phyloP scores from a whole-genome alignment of 2,888 invertebrate species.

The Eucriotettix oculatus region DNA sequence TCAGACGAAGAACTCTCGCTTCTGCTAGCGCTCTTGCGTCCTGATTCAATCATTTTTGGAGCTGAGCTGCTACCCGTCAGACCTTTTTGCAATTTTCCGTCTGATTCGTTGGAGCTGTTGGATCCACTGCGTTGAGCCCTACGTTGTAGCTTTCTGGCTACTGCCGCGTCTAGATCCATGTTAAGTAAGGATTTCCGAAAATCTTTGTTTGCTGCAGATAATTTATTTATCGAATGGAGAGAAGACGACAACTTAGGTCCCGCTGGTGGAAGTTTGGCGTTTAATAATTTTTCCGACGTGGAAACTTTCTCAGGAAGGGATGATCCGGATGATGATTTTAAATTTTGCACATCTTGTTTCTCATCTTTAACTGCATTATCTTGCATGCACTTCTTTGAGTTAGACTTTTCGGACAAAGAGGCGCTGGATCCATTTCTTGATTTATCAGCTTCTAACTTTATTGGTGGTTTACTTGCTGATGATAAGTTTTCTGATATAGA shows the following conservation, averaged over 20 bases:
- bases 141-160: constrained; percentile 25
- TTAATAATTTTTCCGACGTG: not conserved
- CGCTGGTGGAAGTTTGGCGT: constrained; percentile 25
- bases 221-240: constrained; percentile 3
- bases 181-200: constrained; percentile 57
- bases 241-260: constrained; percentile 3
- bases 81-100: not conserved
- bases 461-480: not conserved
- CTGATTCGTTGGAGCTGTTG: constrained; percentile 9
- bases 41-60: not conserved
- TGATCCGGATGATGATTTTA: not conserved
- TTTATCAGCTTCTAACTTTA: no score
- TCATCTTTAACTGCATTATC: no score
- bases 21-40: not conserved
- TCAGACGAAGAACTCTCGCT: not conserved
- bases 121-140: constrained; percentile 14
- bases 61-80: not conserved
- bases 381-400: no score
- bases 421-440: no score
- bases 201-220: constrained; percentile 38
- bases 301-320: constrained; percentile 8
- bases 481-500: constrained; percentile 3
- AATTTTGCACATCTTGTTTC: no score
- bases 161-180: constrained; percentile 29
- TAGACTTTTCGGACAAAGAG: no score